Base-by-base conservation (phyloP, 2,113 vertebrate species). In the Otus sunia region DNA sequence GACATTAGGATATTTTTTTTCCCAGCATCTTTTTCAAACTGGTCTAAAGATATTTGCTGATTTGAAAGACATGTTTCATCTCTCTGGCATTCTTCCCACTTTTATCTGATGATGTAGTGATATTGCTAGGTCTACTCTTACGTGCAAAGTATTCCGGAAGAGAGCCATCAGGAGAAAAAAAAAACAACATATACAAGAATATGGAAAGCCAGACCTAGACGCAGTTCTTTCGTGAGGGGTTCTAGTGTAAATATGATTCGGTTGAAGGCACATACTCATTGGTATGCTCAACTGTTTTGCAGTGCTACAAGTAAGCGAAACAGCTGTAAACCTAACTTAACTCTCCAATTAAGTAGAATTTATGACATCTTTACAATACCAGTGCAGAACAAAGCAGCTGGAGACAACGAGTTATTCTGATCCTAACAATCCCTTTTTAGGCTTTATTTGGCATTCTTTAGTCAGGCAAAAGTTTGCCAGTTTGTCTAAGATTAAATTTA, bases 401-500 rank as follows among this genome's bases (percentile, higher is more conserved):
- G 83, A 92, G 69, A 89, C 59, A 79, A 88, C 1, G 2, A 83
- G 21, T 37, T 32, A 49, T 77, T 95, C 72, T 89, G 68, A 91
- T 78, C 86, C 49, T 64, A 91, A 71, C 36, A n/a, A 74, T 82
- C 64, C 43, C 52, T 49, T 73, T 92, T 92, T 84, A 89, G 86
- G 72, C 64, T 81, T 90, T 87, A 78, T 94, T 92, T 88, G 78
- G 60, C 76, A 72, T 95, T 96, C 69, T 83, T 78, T 56, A 59
- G 59, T 43, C 23, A 91, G 55, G 72, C 67, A 84, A 53, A 88
- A 91, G 16, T 87, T 95, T 75, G 52, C 76, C 64, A 84, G 79
- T 89, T 95, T 29, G 10, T 77, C 77, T 71, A 45, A 88, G 75
- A 81, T 85, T 90, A 73, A 86, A 88, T 94, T 91, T 87, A 85